phyloP scores from a whole-genome alignment of 2,888 invertebrate genomes.

The Sceliomorpha sp. region DNA sequence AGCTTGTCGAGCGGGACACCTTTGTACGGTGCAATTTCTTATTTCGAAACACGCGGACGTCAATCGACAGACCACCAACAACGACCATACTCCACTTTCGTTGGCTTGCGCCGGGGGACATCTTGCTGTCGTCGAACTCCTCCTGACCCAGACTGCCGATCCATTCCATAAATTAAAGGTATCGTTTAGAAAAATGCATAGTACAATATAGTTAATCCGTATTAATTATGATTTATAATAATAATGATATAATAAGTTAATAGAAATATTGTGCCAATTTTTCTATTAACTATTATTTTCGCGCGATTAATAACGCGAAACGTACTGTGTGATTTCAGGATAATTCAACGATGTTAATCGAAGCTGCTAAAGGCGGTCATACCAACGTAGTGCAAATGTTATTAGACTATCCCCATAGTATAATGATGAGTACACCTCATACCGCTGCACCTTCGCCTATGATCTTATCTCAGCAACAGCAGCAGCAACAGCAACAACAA shows the following conservation, averaged over 20 bases:
- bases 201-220: too few species aligned
- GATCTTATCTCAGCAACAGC: conserved; percentile 67
- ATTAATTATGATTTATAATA: too few species aligned
- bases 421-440: conserved; percentile 84
- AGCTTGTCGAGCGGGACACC: conserved; percentile 97
- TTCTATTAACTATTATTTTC: too few species aligned
- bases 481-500: conserved; percentile 54
- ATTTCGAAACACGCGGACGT: conserved; percentile 92
- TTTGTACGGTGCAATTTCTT: conserved; percentile 97
- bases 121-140: conserved; percentile 93
- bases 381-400: conserved; percentile 96
- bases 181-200: too few species aligned
- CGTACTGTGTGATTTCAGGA: too few species aligned
- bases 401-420: conserved; percentile 95
- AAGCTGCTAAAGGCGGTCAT: conserved; percentile 99
- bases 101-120: conserved; percentile 98
- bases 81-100: conserved; percentile 98
- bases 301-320: too few species aligned
- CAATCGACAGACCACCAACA: conserved; percentile 94
- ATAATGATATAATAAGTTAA: too few species aligned
- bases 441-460: conserved; percentile 71
- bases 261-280: too few species aligned
- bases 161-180: conserved; percentile 97
- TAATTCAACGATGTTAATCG: conserved; percentile 98
- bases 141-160: conserved; percentile 95